Evolutionary conservation across 2,113 vertebrate species (phyloP), one percentile per base, ranked within the genome.

Genomic region (Esox niger): DNA sequence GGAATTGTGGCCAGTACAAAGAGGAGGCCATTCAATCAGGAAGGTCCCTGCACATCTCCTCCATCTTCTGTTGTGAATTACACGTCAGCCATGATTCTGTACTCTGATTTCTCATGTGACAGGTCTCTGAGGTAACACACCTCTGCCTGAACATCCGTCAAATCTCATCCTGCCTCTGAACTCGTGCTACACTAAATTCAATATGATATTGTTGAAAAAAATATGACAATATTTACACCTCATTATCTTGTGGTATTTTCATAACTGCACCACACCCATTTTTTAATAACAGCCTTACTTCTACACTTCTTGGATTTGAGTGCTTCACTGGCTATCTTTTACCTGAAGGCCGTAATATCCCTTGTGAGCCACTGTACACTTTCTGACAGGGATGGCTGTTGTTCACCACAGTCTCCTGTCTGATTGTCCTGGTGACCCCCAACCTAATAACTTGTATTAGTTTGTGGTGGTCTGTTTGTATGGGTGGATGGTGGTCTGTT

Each of bases 1-100:
- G 64, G 69, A 79, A 72, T 38, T 31, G 73, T 58, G 68, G 10
- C 27, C 2, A 6, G 43, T 71, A 84, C 69, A 82, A 78, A 75
- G 71, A 80, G 31, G 62, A 59, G 68, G 57, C 31, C 71, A 27
- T 74, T 62, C 69, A 74, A 74, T 73, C 71, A 69, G 60, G 54
- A n/a, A 38, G 70, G 62, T 61, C 62, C 43, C 1, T 6, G 43
- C 35, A 32, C 30, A 20, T 68, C 32, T 30, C 29, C 20, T 20
- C 20, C 26, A 3, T 25, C n/a, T 6, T 61, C 31, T 8, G n/a
- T 27, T 3, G 0, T 7, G 31, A 56, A 56, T 43, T 33, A 66
- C 69, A 35, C 61, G 52, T 35, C 66, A 55, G 58, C 29, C 11
- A n/a, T 32, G n/a, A 21, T 55, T 2, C 1, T 38, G 13, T 25